Evolutionary conservation across 2,888 invertebrate genomes (phyloP), one percentile per base, ranked within the genome.

Genomic region (Sycophila texana): DNA sequence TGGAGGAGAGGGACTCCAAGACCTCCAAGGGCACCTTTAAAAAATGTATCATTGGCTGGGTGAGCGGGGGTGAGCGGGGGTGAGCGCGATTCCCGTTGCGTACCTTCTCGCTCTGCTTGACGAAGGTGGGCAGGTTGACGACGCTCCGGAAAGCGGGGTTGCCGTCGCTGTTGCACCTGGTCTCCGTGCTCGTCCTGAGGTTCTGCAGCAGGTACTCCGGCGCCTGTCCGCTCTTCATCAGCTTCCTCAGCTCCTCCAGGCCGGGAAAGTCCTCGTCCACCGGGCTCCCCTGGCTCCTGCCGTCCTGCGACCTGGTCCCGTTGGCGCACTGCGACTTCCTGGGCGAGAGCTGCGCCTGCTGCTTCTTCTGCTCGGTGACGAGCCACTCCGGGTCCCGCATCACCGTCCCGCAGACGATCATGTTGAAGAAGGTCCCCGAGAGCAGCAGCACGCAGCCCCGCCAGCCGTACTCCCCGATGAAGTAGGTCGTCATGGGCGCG

Each of bases 341-440:
- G n/a, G 77, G 77, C 26, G 80, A 76, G 4, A 47, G 1, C 20
- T 55, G 47, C 2, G 30, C 26, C 65, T 78, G 78, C 84, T 89
- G 90, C 85, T 92, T 93, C 85, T 93, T 92, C 84, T 95, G 94
- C 84, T 94, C 94, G 68, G 91, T 84, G 12, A 91, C 92, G 92
- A 94, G 94, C 97, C 97, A 97, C 84, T 96, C 96, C 0, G 97
- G 95, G 88, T 97, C 97, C 70, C 95, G 92, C 96, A 98, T 97
- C 0, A 97, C 92, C 30, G 95, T 94, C 0, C 97, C 97, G 88
- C 96, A 97, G 0, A 96, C 95, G 86, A 96, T 96, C 87, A 97
- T 93, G 88, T 97, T 96, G 58, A 97, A 91, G 86, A 97, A 94
- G 2, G 96, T 95, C 55, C 96, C 97, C 0, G 96, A 95, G n/a